A percentile compares a stretch with the other conserved stretches of the same genome.
Evolutionary conservation across 2,113 vertebrate species (phyloP).

Genomic region (Erythrolamprus reginae): DNA sequence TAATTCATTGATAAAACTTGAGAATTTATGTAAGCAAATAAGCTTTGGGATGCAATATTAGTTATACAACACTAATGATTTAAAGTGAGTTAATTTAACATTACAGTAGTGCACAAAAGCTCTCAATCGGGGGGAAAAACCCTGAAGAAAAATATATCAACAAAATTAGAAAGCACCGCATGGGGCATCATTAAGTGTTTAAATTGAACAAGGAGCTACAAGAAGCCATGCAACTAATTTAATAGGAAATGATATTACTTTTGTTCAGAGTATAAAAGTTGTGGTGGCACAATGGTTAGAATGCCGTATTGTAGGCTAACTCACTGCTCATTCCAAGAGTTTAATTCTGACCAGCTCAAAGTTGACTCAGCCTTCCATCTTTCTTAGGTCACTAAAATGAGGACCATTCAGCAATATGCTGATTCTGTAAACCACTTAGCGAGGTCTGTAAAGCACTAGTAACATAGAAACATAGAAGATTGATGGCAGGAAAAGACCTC

Average conservation of each 20-base stretch:
- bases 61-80: neutral
- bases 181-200: neutral
- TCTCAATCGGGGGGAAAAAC: neutral
- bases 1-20: neutral
- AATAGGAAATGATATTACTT: neutral
- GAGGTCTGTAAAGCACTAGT: neutral
- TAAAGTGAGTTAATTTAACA: neutral
- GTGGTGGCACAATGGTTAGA: neutral
- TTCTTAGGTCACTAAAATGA: neutral
- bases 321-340: neutral
- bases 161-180: conserved; percentile 6
- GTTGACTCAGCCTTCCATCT: neutral
- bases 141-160: conserved; percentile 5
- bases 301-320: neutral
- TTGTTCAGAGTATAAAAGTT: neutral
- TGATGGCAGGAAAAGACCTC: too few relatives aligned
- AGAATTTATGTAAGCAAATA: neutral
- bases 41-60: neutral
- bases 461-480: too few relatives aligned
- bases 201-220: neutral
- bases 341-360: neutral
- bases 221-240: neutral
- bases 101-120: neutral
- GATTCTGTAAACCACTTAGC: neutral
- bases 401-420: too few relatives aligned